Base-by-base conservation (phyloP, 2,888 invertebrate genomes). In the Parascotia fuliginaria region DNA sequence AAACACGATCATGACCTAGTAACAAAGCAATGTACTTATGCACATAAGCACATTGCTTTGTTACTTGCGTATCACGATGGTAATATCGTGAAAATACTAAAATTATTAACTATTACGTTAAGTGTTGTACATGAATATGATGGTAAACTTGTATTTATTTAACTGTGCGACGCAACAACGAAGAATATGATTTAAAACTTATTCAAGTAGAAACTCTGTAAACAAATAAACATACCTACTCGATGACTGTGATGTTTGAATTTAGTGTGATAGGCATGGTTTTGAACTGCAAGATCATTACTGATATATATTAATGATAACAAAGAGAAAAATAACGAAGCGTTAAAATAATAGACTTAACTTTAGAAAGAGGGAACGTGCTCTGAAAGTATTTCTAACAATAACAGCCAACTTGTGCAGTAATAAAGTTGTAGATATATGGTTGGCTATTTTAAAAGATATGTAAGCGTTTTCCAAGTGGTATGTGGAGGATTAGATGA, bases 301-400 rank as follows among this genome's bases (percentile, higher is more conserved):
- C 28, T 34, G 19, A 42, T 29, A 12, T 16, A 28, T 15, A 34
- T 52, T 39, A 27, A 49, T 39, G 37, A 55, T 38, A 42, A 47
- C 47, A 61, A 51, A 46, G 24, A 51, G 6, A 7, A 28, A 36
- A 34, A 19, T 6, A 36, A 9, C n/a, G 19, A 33, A 28, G 27
- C 9, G 19, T 36, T 28, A 28, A n/a, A 19, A 36, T 36, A 42
- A 29, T 36, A 5, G 16, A 19, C 33, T 5, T 14, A n/a, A 1
- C 22, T 34, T 16, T 5, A 29, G 34, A 19, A 28, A 34, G 14
- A 28, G 12, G 16, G n/a, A 36, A 12, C 7, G n/a, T 6, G 12
- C 1, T 11, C 11, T 5, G 12, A 11, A 24, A 1, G 15, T 9
- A 9, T n/a, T 38, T 9, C 6, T 27, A 6, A 24, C 7, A 6